Evolutionary conservation across 2,888 invertebrate species (phyloP), one percentile per base, ranked within the genome.

Genomic region (Dryobota labecula): DNA sequence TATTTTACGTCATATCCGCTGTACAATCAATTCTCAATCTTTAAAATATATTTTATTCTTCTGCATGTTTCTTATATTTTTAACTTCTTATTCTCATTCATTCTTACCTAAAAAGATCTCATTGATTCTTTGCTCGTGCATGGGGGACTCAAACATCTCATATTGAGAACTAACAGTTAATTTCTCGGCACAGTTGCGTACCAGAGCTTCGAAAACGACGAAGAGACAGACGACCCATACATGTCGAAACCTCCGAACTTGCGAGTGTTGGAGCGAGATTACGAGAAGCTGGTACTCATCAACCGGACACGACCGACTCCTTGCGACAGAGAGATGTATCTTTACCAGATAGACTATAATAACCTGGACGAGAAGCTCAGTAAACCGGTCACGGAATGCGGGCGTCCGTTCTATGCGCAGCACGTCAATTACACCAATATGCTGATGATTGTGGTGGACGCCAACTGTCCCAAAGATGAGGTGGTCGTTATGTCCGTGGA

Each of bases 261-360:
- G 18, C 91, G 95, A 79, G 92, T 92, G 53, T 89, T 96, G 84
- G 96, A 97, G 86, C 92, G 97, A 84, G 94, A 97, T 86, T 96
- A 97, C 90, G 97, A 97, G 83, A 96, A 97, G 77, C 93, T 96
- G 13, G 96, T 98, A 2, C 94, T 97, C 63, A 97, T 98, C 85
- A 97, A 97, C 83, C 96, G 98, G 88, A 98, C 98, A 0, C 96
- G 98, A 57, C 98, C 98, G 0, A 97, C 98, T 70, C 98, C 98
- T 7, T 99, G 99, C 91, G 99, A 99, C 91, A 97, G 98, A 90
- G 97, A 98, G 91, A 96, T 97, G 89, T 95, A 92, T 60, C 90
- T 97, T 3, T 97, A 97, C 89, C 95, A 96, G 87, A 88, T 97
- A 36, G 94, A 96, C 24, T 95, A 94, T 78, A 94, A 88, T 73